Evolutionary conservation across 2,797 vertebrate genomes (phyloP), one percentile per base, ranked within the genome.

Genomic region (Mastacembelus armatus): DNA sequence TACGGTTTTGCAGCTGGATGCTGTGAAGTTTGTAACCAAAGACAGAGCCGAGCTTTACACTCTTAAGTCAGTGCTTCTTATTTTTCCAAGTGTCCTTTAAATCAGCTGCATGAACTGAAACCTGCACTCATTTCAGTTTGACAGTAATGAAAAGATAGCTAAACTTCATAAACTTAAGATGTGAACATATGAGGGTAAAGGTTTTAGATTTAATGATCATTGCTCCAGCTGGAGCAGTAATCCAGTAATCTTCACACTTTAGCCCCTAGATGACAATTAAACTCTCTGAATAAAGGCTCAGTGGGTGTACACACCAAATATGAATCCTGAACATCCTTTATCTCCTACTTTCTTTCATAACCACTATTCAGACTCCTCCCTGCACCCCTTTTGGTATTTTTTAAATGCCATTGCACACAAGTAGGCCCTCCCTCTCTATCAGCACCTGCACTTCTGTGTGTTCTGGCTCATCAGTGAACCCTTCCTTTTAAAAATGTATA

Each of bases 401-500:
- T 58, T 72, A 12, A 78, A 74, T 55, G 40, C 71, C 48, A 18
- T 65, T 32, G 15, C 72, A 64, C 64, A 63, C 6, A 15, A 55
- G 52, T 14, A 18, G 49, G 38, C 47, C 60, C 6, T 44, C 47
- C 51, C 19, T 43, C 63, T 55, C 79, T 38, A 69, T 78, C 71
- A 39, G 55, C 82, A 85, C 85, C 88, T 88, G 85, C 74, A 75
- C 47, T 57, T 35, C 70, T 68, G 65, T 49, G 55, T 76, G 74
- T 71, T 69, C 58, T 35, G 16, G 32, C 63, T 79, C 77, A 63
- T 90, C 81, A 75, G 51, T 84, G 64, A 56, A 77, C 71, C 71
- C 81, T 80, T 73, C 78, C 79, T 86, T 80, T 79, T 80, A 52
- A 75, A 78, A 75, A 83, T 15, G n/a, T 73, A 81, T 81, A 73